phyloP scores from a whole-genome alignment of 2,113 vertebrate species.

The Turnix velox region DNA sequence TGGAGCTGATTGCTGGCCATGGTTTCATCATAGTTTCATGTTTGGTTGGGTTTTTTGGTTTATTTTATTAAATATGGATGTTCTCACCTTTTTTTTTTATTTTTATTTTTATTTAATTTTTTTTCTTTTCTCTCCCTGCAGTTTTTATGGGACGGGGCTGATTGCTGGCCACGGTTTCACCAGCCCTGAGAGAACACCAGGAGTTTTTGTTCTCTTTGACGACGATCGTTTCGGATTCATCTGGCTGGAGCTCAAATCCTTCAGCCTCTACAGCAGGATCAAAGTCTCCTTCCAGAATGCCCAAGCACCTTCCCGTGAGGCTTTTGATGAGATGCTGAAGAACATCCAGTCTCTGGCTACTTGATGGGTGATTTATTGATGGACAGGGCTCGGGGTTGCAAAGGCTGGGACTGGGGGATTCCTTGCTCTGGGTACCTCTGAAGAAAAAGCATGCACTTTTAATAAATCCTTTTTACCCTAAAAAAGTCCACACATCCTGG shows the following conservation, averaged over 20 bases:
- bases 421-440: conserved; percentile 16
- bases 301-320: conserved; percentile 84
- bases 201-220: conserved; percentile 91
- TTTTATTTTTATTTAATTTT: too few species aligned
- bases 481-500: neutral
- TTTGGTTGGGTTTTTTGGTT: too few species aligned
- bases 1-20: conserved; percentile 91
- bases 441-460: conserved; percentile 71
- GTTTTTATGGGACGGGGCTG: conserved; percentile 93
- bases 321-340: conserved; percentile 93
- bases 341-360: conserved; percentile 94
- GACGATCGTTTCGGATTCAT: conserved; percentile 95
- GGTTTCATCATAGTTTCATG: conserved; percentile 79
- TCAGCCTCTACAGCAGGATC: conserved; percentile 95
- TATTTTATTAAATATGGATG: fast-evolving
- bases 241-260: conserved; percentile 97
- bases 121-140: conserved; percentile 15
- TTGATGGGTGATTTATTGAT: conserved; percentile 66
- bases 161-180: conserved; percentile 96
- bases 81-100: neutral
- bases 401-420: conserved; percentile 30
- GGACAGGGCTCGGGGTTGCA: conserved; percentile 27
- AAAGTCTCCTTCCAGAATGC: conserved; percentile 87
- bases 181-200: conserved; percentile 91
- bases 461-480: conserved; percentile 50